phyloP scores from a whole-genome alignment of 2,113 vertebrate species.

The Atlantisia rogersi region DNA sequence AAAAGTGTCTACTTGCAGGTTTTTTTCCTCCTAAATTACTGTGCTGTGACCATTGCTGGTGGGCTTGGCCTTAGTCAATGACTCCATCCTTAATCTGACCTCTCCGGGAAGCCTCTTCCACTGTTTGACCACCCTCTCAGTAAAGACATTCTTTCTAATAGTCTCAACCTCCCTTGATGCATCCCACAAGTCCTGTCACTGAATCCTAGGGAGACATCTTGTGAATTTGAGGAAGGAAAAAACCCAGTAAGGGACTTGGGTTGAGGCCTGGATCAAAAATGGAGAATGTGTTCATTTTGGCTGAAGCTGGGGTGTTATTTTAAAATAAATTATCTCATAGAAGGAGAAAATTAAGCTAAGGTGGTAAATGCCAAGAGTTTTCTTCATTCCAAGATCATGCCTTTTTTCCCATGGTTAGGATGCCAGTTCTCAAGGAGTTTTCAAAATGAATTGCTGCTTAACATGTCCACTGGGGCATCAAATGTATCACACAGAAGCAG shows the following conservation, averaged over 20 bases:
- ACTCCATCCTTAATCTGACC: too few relatives aligned
- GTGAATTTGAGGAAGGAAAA: background rate
- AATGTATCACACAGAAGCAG: background rate
- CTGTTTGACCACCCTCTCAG: background rate
- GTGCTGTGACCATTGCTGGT: too few relatives aligned
- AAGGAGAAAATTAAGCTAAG: background rate
- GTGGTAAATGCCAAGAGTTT: background rate
- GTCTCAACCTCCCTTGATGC: background rate
- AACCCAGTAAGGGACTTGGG: background rate
- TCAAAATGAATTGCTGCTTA: background rate
- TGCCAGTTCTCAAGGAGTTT: background rate
- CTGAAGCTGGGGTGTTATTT: background rate
- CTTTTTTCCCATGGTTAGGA: background rate
- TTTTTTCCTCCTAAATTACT: too few relatives aligned
- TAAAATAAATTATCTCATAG: background rate
- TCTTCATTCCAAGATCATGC: background rate
- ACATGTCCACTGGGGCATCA: background rate
- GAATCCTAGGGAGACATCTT: background rate
- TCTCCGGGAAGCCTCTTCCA: background rate
- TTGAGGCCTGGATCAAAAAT: background rate
- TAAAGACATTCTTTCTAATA: background rate
- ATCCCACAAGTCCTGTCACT: fast-evolving
- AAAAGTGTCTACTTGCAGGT: too few relatives aligned
- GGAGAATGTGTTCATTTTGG: background rate
- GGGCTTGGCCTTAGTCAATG: too few relatives aligned